A percentile compares a stretch with the other conserved stretches of the same genome.
Evolutionary conservation across 23 tunicate species (phyloP).

Genomic region (Trididemnum nubilum): DNA sequence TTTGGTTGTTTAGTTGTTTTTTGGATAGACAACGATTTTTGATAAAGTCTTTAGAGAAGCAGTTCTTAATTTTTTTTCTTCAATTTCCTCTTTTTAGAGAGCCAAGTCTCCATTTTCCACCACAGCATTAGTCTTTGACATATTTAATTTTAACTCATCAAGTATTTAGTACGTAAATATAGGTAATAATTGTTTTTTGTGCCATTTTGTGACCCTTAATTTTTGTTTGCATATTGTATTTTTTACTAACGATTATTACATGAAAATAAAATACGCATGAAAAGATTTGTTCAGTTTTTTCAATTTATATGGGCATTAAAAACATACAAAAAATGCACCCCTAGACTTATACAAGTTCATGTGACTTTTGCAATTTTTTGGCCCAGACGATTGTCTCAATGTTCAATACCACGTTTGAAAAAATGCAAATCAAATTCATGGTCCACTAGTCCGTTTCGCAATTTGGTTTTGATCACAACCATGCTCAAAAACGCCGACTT

Average conservation of each 20-base stretch:
- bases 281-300: slow-evolving; percentile 14
- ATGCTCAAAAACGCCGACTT: slow-evolving; percentile 9
- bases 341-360: slow-evolving; percentile 9
- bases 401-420: slow-evolving; percentile 46
- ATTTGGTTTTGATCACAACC: too few relatives aligned
- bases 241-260: slow-evolving; percentile 18
- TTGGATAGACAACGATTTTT: too few relatives aligned
- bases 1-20: too few relatives aligned
- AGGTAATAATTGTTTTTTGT: too few relatives aligned
- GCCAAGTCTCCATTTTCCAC: slow-evolving; percentile 19
- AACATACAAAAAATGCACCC: slow-evolving; percentile 1
- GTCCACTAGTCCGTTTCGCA: slow-evolving; percentile 31
- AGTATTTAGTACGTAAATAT: too few relatives aligned
- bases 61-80: slow-evolving; percentile 11
- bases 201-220: too few relatives aligned
- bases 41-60: not conserved
- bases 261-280: too few relatives aligned
- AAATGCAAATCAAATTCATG: slow-evolving; percentile 27
- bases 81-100: not conserved
- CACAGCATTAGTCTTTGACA: slow-evolving; percentile 16
- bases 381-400: slow-evolving; percentile 33
- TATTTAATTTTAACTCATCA: too few relatives aligned
- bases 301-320: slow-evolving; percentile 10
- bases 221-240: not conserved
- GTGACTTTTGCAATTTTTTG: slow-evolving; percentile 28